phyloP scores from a whole-genome alignment of 1,140 invertebrate genomes.

The Sipha flava region DNA sequence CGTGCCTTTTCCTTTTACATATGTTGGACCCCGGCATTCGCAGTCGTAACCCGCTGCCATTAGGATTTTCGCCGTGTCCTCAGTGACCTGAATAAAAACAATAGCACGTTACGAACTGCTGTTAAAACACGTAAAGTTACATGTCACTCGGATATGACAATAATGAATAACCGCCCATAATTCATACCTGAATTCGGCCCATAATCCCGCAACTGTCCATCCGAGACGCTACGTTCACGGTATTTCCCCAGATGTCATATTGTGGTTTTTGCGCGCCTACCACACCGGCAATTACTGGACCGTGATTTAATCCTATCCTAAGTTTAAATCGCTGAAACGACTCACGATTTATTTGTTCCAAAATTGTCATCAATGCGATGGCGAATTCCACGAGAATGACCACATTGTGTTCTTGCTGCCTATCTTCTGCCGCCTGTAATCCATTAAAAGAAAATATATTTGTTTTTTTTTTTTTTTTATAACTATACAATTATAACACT shows the following conservation, averaged over 20 bases:
- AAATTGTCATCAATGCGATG: constrained; percentile 77
- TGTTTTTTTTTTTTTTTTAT: too few species aligned
- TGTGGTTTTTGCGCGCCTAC: constrained; percentile 95
- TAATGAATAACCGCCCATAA: too few species aligned
- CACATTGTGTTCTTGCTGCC: constrained; percentile 77
- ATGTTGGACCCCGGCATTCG: constrained; percentile 77
- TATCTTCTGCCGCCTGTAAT: constrained; percentile 60
- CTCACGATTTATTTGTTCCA: constrained; percentile 92
- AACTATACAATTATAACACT: too few species aligned
- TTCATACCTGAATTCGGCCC: constrained; percentile 64
- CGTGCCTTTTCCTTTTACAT: constrained; percentile 90
- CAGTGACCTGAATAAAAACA: constrained; percentile 53
- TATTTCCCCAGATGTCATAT: constrained; percentile 97
- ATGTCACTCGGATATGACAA: too few species aligned
- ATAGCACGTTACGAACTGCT: neutral
- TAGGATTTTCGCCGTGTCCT: constrained; percentile 80
- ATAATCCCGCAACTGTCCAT: constrained; percentile 94
- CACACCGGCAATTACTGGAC: constrained; percentile 87
- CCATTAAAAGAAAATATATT: constrained; percentile 34
- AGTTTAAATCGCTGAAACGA: constrained; percentile 93
- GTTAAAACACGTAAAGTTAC: too few species aligned
- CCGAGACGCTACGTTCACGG: constrained; percentile 88
- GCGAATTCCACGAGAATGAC: constrained; percentile 88
- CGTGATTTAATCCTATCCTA: constrained; percentile 86
- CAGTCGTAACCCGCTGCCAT: constrained; percentile 73